phyloP scores from a whole-genome alignment of 2,888 invertebrate genomes.

The Elegia similella region DNA sequence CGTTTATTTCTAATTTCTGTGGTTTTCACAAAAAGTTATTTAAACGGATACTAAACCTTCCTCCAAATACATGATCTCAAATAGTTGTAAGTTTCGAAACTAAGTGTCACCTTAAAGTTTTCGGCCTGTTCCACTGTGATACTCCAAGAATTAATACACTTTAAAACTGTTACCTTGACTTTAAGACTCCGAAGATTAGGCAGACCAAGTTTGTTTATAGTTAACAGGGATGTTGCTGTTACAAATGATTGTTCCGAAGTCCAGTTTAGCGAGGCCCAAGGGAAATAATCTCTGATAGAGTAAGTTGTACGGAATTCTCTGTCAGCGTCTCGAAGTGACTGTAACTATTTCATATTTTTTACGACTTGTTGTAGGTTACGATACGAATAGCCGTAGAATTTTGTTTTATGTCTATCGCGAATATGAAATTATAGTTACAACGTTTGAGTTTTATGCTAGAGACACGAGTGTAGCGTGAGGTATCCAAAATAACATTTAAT shows the following conservation, averaged over 20 bases:
- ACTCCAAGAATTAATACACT: conserved; percentile 39
- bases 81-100: neutral
- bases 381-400: neutral
- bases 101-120: neutral
- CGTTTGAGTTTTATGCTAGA: no score
- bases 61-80: neutral
- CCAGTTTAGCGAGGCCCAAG: conserved; percentile 49
- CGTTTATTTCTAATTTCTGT: no score
- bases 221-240: conserved; percentile 53
- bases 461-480: no score
- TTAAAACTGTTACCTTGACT: conserved; percentile 44
- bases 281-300: conserved; percentile 61
- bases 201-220: conserved; percentile 56
- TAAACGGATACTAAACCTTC: no score
- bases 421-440: neutral
- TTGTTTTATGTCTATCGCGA: neutral
- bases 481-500: no score
- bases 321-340: conserved; percentile 1
- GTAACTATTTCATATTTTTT: neutral
- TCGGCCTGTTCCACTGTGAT: neutral
- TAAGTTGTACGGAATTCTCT: conserved; percentile 38
- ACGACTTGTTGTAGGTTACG: neutral
- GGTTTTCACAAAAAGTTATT: no score
- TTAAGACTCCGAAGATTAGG: conserved; percentile 49
- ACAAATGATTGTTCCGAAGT: conserved; percentile 54